phyloP scores from a whole-genome alignment of 2,888 invertebrate genomes.

The Drosophila rellima region DNA sequence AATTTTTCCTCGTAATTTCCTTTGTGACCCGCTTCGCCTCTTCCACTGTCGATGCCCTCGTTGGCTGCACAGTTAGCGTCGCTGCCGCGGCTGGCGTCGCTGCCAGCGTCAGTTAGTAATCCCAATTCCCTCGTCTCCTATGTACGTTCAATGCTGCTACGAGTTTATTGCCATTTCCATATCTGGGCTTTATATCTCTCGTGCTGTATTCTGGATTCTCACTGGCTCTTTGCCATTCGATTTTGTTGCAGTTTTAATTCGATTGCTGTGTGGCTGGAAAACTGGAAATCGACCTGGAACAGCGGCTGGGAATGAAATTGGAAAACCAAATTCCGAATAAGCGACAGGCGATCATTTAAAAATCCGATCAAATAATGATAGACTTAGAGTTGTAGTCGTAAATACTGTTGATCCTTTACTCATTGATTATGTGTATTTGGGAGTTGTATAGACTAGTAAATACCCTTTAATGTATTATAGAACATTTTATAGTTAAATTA shows the following conservation, averaged over 20 bases:
- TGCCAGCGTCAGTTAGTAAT: constrained; percentile 62
- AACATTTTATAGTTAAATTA: too few species aligned
- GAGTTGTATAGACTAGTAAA: neutral
- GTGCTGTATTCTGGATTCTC: constrained; percentile 48
- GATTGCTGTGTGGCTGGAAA: constrained; percentile 40
- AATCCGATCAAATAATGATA: constrained; percentile 46
- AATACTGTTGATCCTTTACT: constrained; percentile 17
- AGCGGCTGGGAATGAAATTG: constrained; percentile 9
- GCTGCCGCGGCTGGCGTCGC: constrained; percentile 27
- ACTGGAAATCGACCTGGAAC: constrained; percentile 31
- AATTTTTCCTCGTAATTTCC: constrained; percentile 80
- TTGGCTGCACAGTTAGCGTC: constrained; percentile 32
- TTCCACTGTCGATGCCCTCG: constrained; percentile 48
- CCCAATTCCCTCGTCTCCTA: constrained; percentile 69
- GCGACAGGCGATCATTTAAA: constrained; percentile 36
- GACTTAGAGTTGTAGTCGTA: neutral
- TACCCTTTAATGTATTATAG: constrained; percentile 10
- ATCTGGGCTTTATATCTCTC: constrained; percentile 77
- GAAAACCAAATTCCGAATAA: constrained; percentile 25
- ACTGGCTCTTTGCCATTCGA: constrained; percentile 41
- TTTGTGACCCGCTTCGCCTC: constrained; percentile 50
- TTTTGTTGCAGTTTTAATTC: constrained; percentile 34
- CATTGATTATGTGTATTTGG: neutral
- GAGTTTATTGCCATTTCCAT: constrained; percentile 80
- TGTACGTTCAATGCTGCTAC: constrained; percentile 62